Base-by-base conservation (phyloP, 2,797 vertebrate species). In the Pteropus rufus region DNA sequence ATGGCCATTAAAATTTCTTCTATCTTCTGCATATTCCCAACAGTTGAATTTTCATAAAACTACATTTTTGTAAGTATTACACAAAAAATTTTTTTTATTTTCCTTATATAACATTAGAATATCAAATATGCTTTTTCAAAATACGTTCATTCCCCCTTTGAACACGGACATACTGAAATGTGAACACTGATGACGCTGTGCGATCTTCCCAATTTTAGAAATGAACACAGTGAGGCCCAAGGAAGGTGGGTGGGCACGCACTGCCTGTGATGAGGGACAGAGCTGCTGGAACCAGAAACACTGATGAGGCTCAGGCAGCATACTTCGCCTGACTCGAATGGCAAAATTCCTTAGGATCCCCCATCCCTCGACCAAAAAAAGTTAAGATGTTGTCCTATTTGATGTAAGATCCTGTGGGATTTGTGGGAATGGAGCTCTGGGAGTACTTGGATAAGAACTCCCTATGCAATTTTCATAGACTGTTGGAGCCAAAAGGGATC, bases 51-150 rank as follows among this genome's bases (percentile, higher is more conserved):
- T 82, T 69, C 79, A 89, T 70, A 81, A 80, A 49, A 41, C 67
- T 75, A 70, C 21, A 69, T 93, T 80, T 88, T 62, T 84, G 7
- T 46, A 49, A 49, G 49, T 31, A 87, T 88, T 54, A 36, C 56
- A 44, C 62, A 95, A 95, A 94, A 73, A 36, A 36, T 4, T 65
- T 92, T 52, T 94, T 88, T 76, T 34, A 77, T 88, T 94, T 83
- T 95, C 69, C 67, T 89, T 75, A 62, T 1, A 54, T 31, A 72
- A 83, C 24, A 73, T 72, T 26, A 93, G 58, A 92, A 70, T 58
- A 83, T n/a, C 56, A 18, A 87, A 73, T 60, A 75, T 26, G 39
- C 15, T 79, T 91, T 87, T 94, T 64, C 46, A 97, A 96, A 95
- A 88, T 21, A 92, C 26, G 91, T 85, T 91, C 41, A 89, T 79